Percentiles rank a stretch among this genome's conserved stretches.
These are phyloP conservation scores for Amazonetta brasiliensis DNA, from an alignment of 2,797 vertebrate genomes.

Conservation along the genomic window DNA sequence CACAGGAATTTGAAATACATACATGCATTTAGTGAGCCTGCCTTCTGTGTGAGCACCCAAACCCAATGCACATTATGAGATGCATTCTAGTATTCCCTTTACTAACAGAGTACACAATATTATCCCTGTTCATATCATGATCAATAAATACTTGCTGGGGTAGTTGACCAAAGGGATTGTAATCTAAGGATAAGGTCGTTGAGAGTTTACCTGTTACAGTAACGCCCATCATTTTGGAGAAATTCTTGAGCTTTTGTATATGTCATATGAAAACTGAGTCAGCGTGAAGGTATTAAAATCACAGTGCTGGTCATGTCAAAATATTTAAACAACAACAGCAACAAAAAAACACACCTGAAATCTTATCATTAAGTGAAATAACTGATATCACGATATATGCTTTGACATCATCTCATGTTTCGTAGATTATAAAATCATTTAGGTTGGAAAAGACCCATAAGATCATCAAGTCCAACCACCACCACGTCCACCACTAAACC, in stretches of 20 bases:
- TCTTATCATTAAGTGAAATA: neutral
- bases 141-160: neutral
- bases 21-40: neutral
- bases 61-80: neutral
- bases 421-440: rapidly evolving
- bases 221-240: neutral
- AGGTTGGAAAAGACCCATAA: too few relatives aligned
- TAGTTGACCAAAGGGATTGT: neutral
- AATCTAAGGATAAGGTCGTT: neutral
- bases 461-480: too few relatives aligned
- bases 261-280: neutral
- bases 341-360: neutral
- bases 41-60: neutral
- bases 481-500: too few relatives aligned
- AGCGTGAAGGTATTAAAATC: neutral
- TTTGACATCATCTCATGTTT: neutral
- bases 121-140: neutral
- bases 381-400: neutral
- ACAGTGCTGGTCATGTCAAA: neutral
- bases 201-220: neutral
- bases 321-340: too few relatives aligned
- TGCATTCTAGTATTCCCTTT: neutral
- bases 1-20: neutral
- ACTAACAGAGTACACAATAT: neutral
- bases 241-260: neutral